Conservation (phyloP, 2,888 invertebrate genomes). For the Leucania comma region DNA sequence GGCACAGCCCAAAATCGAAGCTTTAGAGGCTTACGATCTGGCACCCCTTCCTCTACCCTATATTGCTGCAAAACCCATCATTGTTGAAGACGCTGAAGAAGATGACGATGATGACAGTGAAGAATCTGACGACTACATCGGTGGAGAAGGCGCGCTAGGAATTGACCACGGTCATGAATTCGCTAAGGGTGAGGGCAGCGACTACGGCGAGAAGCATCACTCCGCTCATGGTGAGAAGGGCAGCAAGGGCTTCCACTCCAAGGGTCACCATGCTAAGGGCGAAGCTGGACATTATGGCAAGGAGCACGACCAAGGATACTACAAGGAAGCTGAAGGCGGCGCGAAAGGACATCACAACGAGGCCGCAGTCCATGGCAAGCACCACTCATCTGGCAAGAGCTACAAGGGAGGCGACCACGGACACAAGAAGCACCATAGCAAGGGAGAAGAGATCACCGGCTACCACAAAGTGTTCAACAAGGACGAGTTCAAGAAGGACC, state of each 20-base stretch:
- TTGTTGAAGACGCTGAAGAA: constrained; percentile 76
- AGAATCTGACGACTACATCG: constrained; percentile 75
- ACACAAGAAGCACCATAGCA: constrained; percentile 91
- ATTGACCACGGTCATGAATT: constrained; percentile 70
- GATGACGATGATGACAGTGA: constrained; percentile 78
- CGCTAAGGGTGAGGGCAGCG: constrained; percentile 86
- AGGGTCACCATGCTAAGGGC: constrained; percentile 90
- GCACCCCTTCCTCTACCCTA: constrained; percentile 83
- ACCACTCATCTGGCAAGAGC: constrained; percentile 88
- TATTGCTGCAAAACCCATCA: constrained; percentile 79
- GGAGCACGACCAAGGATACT: constrained; percentile 88
- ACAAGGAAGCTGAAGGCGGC: constrained; percentile 88
- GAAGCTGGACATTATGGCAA: constrained; percentile 90
- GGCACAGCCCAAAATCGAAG: constrained; percentile 72
- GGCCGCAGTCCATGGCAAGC: constrained; percentile 89
- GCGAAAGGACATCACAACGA: constrained; percentile 90
- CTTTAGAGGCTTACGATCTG: constrained; percentile 78
- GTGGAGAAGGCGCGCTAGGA: constrained; percentile 67
- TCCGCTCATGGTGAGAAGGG: constrained; percentile 90
- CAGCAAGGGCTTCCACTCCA: constrained; percentile 89
- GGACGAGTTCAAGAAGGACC: constrained; percentile 95
- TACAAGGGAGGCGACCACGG: constrained; percentile 91
- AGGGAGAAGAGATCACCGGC: constrained; percentile 93
- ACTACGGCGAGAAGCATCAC: constrained; percentile 86
- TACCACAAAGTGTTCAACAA: constrained; percentile 94